phyloP scores from a whole-genome alignment of 2,113 vertebrate species.

The Hippocampus guttulatus region DNA sequence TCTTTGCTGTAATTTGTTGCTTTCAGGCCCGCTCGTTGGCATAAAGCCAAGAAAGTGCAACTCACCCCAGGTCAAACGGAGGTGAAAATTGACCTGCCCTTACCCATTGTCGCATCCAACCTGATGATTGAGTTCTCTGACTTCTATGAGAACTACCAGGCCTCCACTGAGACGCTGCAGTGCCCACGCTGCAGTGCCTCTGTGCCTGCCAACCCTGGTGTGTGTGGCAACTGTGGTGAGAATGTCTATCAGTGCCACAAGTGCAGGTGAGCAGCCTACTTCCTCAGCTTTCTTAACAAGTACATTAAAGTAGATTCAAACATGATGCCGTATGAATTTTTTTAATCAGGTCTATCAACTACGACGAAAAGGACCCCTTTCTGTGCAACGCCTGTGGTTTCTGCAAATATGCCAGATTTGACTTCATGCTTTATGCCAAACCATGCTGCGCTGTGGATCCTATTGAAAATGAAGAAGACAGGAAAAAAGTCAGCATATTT shows the following conservation, averaged over 20 bases:
- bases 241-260: conserved; percentile 99
- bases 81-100: conserved; percentile 93
- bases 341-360: conserved; percentile 90
- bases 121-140: conserved; percentile 98
- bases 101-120: conserved; percentile 97
- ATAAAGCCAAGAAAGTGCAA: conserved; percentile 97
- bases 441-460: conserved; percentile 98
- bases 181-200: conserved; percentile 97
- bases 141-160: conserved; percentile 99
- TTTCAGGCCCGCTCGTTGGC: conserved; percentile 91
- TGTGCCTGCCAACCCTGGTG: conserved; percentile 93
- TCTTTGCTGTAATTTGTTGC: neutral
- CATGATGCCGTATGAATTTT: neutral
- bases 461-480: conserved; percentile 96
- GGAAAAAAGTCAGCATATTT: conserved; percentile 82
- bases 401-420: conserved; percentile 98
- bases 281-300: neutral
- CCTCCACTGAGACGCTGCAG: conserved; percentile 94
- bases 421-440: conserved; percentile 97
- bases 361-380: conserved; percentile 97
- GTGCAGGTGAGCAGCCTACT: conserved; percentile 80
- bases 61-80: conserved; percentile 94
- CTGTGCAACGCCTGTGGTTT: conserved; percentile 98
- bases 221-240: conserved; percentile 96
- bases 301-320: neutral